A percentile compares a stretch with the other conserved stretches of the same genome.
Evolutionary conservation across 2,113 vertebrate genomes (phyloP).

Genomic region (Mobula birostris): DNA sequence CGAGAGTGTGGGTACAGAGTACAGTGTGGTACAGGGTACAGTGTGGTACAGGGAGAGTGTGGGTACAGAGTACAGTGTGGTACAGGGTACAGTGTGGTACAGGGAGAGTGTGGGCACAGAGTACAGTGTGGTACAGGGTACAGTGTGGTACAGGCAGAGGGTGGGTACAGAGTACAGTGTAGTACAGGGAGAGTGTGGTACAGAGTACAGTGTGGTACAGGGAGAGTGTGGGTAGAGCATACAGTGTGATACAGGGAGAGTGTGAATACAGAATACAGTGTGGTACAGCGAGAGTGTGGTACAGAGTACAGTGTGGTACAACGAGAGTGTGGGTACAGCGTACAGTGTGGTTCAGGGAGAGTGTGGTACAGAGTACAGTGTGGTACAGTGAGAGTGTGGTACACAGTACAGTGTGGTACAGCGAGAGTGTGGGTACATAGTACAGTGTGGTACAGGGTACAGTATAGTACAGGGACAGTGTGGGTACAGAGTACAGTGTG

Average conservation of each 20-base stretch:
- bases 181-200: neutral
- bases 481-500: neutral
- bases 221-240: neutral
- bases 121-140: too few relatives aligned
- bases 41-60: too few relatives aligned
- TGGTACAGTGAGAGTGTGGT: neutral
- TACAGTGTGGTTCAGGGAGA: neutral
- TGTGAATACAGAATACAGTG: too few relatives aligned
- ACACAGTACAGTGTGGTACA: neutral
- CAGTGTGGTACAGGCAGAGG: neutral
- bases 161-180: neutral
- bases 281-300: too few relatives aligned
- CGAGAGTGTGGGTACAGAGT: neutral
- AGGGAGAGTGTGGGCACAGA: too few relatives aligned
- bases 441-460: neutral
- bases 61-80: too few relatives aligned
- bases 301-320: too few relatives aligned
- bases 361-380: neutral
- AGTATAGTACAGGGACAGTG: neutral
- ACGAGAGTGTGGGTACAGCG: neutral
- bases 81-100: too few relatives aligned
- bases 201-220: neutral
- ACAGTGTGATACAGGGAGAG: neutral
- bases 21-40: too few relatives aligned
- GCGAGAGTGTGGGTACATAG: neutral